Conservation (phyloP, 2,888 invertebrate genomes). For the Lydus trimaculatus region DNA sequence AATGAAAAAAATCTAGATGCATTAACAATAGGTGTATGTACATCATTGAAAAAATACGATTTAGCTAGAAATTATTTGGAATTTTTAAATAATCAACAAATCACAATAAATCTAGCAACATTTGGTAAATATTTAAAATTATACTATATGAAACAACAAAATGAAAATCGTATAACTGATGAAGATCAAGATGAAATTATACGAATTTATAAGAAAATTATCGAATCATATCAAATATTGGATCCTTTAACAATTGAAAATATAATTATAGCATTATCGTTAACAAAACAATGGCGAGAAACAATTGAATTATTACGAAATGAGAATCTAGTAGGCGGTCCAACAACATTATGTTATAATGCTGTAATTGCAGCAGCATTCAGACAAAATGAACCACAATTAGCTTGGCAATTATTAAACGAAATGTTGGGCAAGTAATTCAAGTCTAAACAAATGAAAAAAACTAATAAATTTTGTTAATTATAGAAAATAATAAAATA, state of each 20-base stretch:
- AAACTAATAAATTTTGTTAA: conserved; percentile 14
- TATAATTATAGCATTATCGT: conserved; percentile 69
- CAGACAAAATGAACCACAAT: conserved; percentile 65
- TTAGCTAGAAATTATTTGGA: conserved; percentile 67
- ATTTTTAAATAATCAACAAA: conserved; percentile 62
- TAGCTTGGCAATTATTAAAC: conserved; percentile 69
- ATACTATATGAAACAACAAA: conserved; percentile 59
- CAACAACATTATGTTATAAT: conserved; percentile 56
- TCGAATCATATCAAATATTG: conserved; percentile 65
- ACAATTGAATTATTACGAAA: conserved; percentile 67
- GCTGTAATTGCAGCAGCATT: conserved; percentile 65
- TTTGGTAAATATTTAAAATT: conserved; percentile 66
- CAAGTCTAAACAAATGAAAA: too few species aligned
- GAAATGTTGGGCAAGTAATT: conserved; percentile 61
- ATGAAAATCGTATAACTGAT: conserved; percentile 53
- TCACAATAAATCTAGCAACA: conserved; percentile 66
- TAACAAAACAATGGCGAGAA: conserved; percentile 71
- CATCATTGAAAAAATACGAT: conserved; percentile 58
- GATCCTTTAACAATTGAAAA: conserved; percentile 69
- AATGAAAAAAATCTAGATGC: conserved; percentile 68
- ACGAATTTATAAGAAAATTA: conserved; percentile 60
- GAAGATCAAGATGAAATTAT: conserved; percentile 66
- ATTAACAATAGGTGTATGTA: conserved; percentile 65
- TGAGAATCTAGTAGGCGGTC: conserved; percentile 54
- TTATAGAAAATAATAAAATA: conserved; percentile 40